phyloP scores from a whole-genome alignment of 2,888 invertebrate species.

The Calliopum simillimum region DNA sequence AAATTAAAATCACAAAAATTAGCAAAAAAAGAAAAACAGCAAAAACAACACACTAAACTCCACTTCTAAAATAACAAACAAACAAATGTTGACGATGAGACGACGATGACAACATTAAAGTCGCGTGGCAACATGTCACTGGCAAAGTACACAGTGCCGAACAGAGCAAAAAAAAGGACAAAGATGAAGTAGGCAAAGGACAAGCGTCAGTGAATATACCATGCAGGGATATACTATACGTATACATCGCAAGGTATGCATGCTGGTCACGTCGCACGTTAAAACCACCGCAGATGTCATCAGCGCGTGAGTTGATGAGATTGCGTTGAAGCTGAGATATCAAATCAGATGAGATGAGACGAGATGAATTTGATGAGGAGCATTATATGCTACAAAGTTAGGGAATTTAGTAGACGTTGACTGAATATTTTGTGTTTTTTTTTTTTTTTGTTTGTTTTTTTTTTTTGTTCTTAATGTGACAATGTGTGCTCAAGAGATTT shows the following conservation, averaged over 20 bases:
- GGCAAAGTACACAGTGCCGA: background rate
- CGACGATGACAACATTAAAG: conserved; percentile 20
- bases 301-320: conserved; percentile 41
- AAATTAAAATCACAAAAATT: conserved; percentile 43
- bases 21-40: background rate
- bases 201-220: background rate
- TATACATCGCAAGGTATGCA: conserved; percentile 39
- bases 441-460: conserved; percentile 12
- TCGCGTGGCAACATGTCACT: conserved; percentile 42
- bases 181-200: background rate
- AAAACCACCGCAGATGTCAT: conserved; percentile 44
- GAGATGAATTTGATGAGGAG: conserved; percentile 16
- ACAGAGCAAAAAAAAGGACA: background rate
- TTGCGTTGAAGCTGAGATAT: conserved; percentile 30
- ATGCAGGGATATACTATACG: background rate
- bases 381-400: background rate
- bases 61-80: conserved; percentile 17
- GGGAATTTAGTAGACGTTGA: background rate
- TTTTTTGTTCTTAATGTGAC: conserved; percentile 2
- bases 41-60: conserved; percentile 17
- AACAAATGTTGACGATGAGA: background rate
- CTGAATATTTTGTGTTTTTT: background rate
- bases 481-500: conserved; percentile 63
- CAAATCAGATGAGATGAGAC: conserved; percentile 19
- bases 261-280: conserved; percentile 45